Evolutionary conservation across 2,888 invertebrate genomes (phyloP).

Genomic region (Eilema caniola): DNA sequence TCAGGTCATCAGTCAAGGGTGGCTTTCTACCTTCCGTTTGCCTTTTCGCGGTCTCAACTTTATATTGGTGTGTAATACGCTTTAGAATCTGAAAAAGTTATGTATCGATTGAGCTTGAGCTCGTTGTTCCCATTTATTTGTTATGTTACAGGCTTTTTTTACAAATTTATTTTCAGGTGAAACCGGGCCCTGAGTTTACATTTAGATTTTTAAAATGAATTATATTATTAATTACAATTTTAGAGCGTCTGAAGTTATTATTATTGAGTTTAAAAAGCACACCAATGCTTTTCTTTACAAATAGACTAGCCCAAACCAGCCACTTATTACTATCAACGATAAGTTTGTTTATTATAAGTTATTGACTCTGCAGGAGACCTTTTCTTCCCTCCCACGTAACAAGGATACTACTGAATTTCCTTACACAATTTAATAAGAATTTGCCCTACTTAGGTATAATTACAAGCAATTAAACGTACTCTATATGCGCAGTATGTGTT

Average conservation of each 20-base stretch:
- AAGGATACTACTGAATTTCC: not conserved
- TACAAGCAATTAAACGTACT: too few relatives aligned
- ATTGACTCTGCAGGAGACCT: not conserved
- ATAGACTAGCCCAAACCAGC: not conserved
- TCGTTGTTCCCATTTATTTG: too few relatives aligned
- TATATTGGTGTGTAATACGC: too few relatives aligned
- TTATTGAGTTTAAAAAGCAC: not conserved
- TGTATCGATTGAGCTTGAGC: too few relatives aligned
- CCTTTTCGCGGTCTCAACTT: too few relatives aligned
- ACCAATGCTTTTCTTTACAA: not conserved
- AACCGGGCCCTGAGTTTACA: too few relatives aligned
- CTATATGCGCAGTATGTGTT: too few relatives aligned
- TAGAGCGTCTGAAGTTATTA: not conserved
- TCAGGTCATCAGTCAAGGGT: too few relatives aligned
- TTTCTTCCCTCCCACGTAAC: not conserved
- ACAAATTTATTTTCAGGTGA: too few relatives aligned
- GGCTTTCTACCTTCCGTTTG: too few relatives aligned
- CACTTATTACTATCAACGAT: not conserved
- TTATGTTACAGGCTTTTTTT: too few relatives aligned
- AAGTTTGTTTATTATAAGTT: not conserved
- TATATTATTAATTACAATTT: not conserved
- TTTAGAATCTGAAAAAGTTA: too few relatives aligned
- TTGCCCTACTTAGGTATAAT: not conserved
- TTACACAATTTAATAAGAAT: not conserved
- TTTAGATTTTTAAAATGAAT: not conserved